These are phyloP conservation scores for Mayetiola destructor DNA, from an alignment of 2,888 invertebrate species.

Conservation along the genomic window DNA sequence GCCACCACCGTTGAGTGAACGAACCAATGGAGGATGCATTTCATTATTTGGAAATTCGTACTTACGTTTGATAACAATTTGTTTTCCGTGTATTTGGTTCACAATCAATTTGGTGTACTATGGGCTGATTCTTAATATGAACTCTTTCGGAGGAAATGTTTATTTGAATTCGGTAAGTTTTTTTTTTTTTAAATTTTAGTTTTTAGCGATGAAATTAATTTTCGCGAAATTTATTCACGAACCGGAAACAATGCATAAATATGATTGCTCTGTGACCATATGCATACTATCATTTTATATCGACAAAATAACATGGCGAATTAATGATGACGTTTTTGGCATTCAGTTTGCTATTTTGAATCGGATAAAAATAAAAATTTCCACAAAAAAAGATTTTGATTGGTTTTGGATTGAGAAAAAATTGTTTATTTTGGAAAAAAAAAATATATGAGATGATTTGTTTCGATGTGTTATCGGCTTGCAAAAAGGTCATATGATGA, in stretches of 20 bases:
- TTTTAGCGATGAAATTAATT: too few relatives aligned
- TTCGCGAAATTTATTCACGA: too few relatives aligned
- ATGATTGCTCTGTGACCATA: too few relatives aligned
- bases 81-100: slow-evolving; percentile 61
- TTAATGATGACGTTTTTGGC: too few relatives aligned
- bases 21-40: slow-evolving; percentile 39
- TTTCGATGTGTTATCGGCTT: too few relatives aligned
- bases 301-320: too few relatives aligned
- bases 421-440: not conserved
- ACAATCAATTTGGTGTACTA: slow-evolving; percentile 42
- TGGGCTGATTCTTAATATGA: slow-evolving; percentile 52
- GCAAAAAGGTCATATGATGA: too few relatives aligned
- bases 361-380: too few relatives aligned
- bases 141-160: slow-evolving; percentile 58
- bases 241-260: too few relatives aligned
- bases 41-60: slow-evolving; percentile 51
- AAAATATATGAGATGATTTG: not conserved
- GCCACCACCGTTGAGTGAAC: slow-evolving; percentile 35
- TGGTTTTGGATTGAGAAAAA: not conserved
- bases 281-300: too few relatives aligned
- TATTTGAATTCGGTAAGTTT: slow-evolving; percentile 54
- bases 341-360: too few relatives aligned
- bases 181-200: not conserved
- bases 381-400: too few relatives aligned
- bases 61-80: slow-evolving; percentile 51